phyloP scores from a whole-genome alignment of 1,140 invertebrate genomes.

The Drosophila parabipectinata region DNA sequence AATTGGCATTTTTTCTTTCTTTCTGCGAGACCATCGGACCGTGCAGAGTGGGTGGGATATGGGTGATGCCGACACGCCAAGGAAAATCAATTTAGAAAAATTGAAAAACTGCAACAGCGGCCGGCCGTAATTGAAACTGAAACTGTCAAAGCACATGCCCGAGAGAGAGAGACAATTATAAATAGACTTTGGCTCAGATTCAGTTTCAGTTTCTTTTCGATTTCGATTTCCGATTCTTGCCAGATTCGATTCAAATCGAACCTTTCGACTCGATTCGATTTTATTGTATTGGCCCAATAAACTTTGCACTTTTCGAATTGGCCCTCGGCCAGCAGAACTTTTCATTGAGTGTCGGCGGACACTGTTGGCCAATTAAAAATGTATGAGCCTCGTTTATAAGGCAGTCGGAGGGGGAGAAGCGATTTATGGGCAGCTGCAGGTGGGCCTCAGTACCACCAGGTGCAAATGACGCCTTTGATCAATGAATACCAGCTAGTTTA shows the following conservation, averaged over 20 bases:
- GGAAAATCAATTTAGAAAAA: conserved; percentile 56
- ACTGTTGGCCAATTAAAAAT: conserved; percentile 51
- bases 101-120: conserved; percentile 45
- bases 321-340: conserved; percentile 44
- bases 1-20: conserved; percentile 9
- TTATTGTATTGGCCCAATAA: conserved; percentile 74
- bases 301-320: conserved; percentile 67
- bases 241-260: conserved; percentile 15
- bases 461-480: conserved; percentile 8
- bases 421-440: conserved; percentile 26
- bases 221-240: conserved; percentile 43
- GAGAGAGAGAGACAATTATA: conserved; percentile 51
- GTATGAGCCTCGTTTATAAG: conserved; percentile 8
- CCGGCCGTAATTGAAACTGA: conserved; percentile 48
- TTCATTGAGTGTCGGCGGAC: conserved; percentile 9
- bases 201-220: conserved; percentile 38
- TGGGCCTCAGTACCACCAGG: conserved; percentile 8
- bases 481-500: conserved; percentile 1
- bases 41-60: conserved; percentile 23
- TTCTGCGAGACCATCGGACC: conserved; percentile 1
- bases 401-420: conserved; percentile 1
- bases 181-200: conserved; percentile 50
- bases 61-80: conserved; percentile 8
- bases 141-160: conserved; percentile 46
- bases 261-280: conserved; percentile 37